These are phyloP conservation scores for Gastrophryne carolinensis DNA, from an alignment of 2,797 vertebrate species.

Conservation along the genomic window DNA sequence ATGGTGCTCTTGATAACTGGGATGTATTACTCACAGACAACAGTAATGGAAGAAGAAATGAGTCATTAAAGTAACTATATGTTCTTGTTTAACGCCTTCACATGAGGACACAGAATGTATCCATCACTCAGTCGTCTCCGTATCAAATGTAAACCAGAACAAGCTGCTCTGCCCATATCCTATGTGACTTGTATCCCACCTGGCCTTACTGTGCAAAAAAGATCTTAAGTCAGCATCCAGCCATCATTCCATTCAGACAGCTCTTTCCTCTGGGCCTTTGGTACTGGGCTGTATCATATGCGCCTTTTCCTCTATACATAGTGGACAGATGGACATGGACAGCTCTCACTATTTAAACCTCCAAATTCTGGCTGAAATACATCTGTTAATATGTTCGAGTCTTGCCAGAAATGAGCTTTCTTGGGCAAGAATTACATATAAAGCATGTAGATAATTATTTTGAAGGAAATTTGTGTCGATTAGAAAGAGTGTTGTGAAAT, in stretches of 20 bases:
- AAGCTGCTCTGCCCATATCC: slow-evolving; percentile 24
- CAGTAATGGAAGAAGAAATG: slow-evolving; percentile 11
- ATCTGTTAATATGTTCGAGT: slow-evolving; percentile 19
- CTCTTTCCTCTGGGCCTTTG: slow-evolving; percentile 44
- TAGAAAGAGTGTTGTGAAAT: too few relatives aligned
- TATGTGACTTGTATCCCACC: slow-evolving; percentile 16
- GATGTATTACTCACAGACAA: slow-evolving; percentile 8
- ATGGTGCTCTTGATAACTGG: background rate
- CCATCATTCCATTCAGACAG: slow-evolving; percentile 45
- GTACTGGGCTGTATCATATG: slow-evolving; percentile 33
- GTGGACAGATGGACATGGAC: slow-evolving; percentile 39
- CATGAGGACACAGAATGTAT: slow-evolving; percentile 4
- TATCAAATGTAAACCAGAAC: slow-evolving; percentile 28
- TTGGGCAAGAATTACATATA: background rate
- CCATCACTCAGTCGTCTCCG: slow-evolving; percentile 3
- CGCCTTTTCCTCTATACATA: slow-evolving; percentile 35
- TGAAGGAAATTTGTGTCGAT: background rate
- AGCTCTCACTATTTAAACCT: slow-evolving; percentile 42
- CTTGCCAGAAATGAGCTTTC: background rate
- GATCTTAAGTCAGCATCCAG: slow-evolving; percentile 19
- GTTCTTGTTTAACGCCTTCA: slow-evolving; percentile 36
- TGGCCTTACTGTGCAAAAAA: slow-evolving; percentile 45
- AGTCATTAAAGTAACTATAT: background rate
- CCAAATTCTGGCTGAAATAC: slow-evolving; percentile 13
- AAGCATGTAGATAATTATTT: background rate